Evolutionary conservation across 2,113 vertebrate species (phyloP).

Genomic region (Takifugu bimaculatus): DNA sequence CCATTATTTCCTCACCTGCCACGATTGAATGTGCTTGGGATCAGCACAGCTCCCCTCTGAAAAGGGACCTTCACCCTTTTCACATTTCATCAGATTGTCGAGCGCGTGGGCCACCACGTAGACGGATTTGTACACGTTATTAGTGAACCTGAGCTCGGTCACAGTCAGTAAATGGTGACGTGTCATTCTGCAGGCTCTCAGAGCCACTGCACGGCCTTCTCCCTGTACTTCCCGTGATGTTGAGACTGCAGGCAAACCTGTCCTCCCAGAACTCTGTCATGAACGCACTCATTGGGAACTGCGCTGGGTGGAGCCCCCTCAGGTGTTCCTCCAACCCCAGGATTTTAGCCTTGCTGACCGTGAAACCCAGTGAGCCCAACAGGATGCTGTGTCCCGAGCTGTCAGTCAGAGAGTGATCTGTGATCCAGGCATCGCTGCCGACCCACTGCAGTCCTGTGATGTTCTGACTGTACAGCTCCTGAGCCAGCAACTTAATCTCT

Average conservation of each 20-base stretch:
- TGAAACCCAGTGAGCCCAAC: constrained; percentile 71
- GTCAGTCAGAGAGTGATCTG: constrained; percentile 66
- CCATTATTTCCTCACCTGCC: constrained; percentile 62
- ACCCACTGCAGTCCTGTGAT: constrained; percentile 73
- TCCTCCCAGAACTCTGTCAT: constrained; percentile 74
- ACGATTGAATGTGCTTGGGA: constrained; percentile 55
- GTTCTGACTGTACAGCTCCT: constrained; percentile 64
- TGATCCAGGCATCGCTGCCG: constrained; percentile 79
- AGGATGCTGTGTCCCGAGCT: constrained; percentile 54
- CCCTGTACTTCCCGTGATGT: background rate
- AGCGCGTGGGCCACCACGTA: constrained; percentile 75
- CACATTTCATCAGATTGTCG: constrained; percentile 62
- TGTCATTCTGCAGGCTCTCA: constrained; percentile 60
- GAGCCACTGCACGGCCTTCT: constrained; percentile 58
- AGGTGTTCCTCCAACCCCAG: constrained; percentile 67
- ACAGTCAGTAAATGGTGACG: constrained; percentile 70
- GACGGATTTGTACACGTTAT: constrained; percentile 76
- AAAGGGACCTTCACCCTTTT: constrained; percentile 29
- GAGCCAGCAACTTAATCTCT: constrained; percentile 71
- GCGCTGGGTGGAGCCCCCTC: constrained; percentile 62
- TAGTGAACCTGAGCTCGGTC: constrained; percentile 66
- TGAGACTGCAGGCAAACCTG: constrained; percentile 68
- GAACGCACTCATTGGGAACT: constrained; percentile 69
- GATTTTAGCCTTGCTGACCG: constrained; percentile 63
- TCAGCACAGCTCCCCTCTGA: constrained; percentile 52